Percentiles rank a stretch among this genome's conserved stretches.
These are phyloP conservation scores for Labrus mixtus DNA, from an alignment of 2,113 vertebrate species.

Conservation along the genomic window DNA sequence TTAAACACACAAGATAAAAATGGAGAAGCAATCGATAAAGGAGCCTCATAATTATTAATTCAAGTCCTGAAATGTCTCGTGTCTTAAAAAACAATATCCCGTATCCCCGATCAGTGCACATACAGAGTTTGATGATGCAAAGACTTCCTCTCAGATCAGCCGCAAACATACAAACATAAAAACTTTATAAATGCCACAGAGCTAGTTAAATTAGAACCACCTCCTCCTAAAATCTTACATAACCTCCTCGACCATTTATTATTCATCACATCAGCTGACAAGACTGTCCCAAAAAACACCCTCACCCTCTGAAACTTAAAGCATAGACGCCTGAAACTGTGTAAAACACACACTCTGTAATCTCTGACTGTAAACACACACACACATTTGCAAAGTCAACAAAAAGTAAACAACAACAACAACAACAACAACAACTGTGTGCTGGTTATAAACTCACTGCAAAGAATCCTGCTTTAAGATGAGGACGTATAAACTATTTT, in stretches of 20 bases:
- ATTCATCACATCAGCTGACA: constrained; percentile 54
- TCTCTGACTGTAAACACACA: constrained; percentile 5
- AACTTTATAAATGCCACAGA: constrained; percentile 62
- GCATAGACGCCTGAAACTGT: not conserved
- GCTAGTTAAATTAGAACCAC: constrained; percentile 50
- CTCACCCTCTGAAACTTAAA: constrained; percentile 9
- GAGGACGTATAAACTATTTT: not conserved
- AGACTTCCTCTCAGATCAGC: constrained; percentile 33
- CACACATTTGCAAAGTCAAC: not conserved
- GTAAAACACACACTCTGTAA: not conserved
- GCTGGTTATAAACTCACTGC: not conserved
- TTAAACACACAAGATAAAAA: not conserved
- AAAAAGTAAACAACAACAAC: not conserved
- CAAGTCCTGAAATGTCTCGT: not conserved
- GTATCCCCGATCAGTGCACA: not conserved
- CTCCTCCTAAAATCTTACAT: constrained; percentile 48
- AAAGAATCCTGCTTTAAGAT: not conserved
- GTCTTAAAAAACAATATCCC: not conserved
- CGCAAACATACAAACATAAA: constrained; percentile 45
- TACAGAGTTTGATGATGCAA: constrained; percentile 24
- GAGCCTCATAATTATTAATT: not conserved
- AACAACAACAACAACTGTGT: not conserved
- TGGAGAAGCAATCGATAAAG: too few relatives aligned
- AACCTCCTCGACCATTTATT: constrained; percentile 20
- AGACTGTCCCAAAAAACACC: constrained; percentile 10